Evolutionary conservation across 2,888 invertebrate genomes (phyloP).

Genomic region (Sminthurides aquaticus): DNA sequence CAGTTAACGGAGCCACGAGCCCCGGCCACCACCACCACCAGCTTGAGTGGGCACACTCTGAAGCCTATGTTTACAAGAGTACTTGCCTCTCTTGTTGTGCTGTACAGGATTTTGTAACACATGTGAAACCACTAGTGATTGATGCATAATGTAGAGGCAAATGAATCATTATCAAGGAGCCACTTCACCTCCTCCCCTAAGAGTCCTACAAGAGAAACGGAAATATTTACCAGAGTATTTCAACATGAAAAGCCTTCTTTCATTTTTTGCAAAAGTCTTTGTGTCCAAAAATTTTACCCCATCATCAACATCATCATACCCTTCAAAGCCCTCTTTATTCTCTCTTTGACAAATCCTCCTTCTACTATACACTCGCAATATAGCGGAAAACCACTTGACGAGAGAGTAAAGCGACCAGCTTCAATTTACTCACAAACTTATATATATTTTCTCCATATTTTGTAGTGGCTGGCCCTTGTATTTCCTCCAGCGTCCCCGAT

Average conservation of each 20-base stretch:
- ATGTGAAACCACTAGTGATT: background rate
- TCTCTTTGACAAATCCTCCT: background rate
- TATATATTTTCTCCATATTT: too few species aligned
- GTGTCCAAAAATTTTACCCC: background rate
- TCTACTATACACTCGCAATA: background rate
- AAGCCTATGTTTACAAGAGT: too few species aligned
- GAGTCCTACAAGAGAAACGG: conserved; percentile 13
- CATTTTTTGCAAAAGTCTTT: background rate
- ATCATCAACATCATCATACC: background rate
- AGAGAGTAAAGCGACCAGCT: too few species aligned
- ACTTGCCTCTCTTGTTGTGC: too few species aligned
- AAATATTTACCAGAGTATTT: conserved; percentile 16
- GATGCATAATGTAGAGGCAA: background rate
- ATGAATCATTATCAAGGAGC: background rate
- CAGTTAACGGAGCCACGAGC: too few species aligned
- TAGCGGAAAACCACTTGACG: background rate
- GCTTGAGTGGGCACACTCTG: too few species aligned
- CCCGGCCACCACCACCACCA: too few species aligned
- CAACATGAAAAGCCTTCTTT: background rate
- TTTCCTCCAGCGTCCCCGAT: too few species aligned
- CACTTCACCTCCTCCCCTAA: background rate
- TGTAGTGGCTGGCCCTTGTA: too few species aligned
- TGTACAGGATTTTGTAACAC: background rate
- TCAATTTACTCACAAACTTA: too few species aligned
- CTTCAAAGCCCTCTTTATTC: background rate